These are phyloP conservation scores for Poliocrania exsul DNA, from an alignment of 2,797 vertebrate genomes.

Conservation along the genomic window DNA sequence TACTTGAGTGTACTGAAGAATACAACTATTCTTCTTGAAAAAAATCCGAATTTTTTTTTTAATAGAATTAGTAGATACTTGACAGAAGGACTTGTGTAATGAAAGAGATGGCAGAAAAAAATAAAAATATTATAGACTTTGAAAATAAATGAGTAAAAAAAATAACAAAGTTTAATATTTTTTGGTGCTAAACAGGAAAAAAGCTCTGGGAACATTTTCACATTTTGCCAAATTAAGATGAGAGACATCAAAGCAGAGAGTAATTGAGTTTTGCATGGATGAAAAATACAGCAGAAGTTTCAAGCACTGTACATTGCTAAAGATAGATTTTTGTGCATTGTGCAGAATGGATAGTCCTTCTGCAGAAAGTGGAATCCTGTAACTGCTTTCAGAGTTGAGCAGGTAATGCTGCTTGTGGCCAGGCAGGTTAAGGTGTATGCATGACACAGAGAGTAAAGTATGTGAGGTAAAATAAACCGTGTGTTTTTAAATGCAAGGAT, in stretches of 20 bases:
- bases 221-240: background rate
- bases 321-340: background rate
- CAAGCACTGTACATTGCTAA: background rate
- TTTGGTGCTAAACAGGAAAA: background rate
- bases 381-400: background rate
- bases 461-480: background rate
- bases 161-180: background rate
- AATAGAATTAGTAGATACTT: background rate
- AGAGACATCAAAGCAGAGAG: background rate
- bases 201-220: background rate
- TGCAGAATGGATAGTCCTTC: background rate
- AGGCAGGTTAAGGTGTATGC: background rate
- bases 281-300: background rate
- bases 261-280: background rate
- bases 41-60: background rate
- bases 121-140: background rate
- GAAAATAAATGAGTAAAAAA: background rate
- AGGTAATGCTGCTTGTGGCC: background rate
- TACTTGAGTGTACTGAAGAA: background rate
- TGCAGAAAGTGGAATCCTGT: background rate
- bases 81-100: background rate
- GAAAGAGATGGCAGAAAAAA: background rate
- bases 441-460: background rate
- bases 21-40: background rate
- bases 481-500: background rate